These are phyloP conservation scores for Brachyptera putata DNA, from an alignment of 2,888 invertebrate species.

Conservation along the genomic window DNA sequence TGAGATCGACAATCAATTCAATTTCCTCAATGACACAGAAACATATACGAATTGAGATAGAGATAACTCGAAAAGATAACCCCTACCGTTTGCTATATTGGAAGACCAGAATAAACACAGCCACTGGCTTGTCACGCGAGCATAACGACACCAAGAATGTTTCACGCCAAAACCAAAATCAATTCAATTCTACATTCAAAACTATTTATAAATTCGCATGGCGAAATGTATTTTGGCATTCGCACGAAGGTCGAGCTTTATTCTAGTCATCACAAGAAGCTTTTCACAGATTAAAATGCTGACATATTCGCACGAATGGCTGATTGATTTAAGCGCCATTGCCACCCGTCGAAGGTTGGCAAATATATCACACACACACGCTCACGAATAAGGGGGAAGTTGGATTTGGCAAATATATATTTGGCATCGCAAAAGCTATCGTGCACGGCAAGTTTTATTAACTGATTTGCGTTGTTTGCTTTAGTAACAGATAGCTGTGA, in stretches of 20 bases:
- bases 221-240: constrained; percentile 4
- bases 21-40: too few species aligned
- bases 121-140: too few species aligned
- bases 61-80: too few species aligned
- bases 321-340: neutral
- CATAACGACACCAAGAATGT: too few species aligned
- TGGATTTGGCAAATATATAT: neutral
- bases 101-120: too few species aligned
- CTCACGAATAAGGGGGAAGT: neutral
- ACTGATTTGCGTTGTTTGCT: too few species aligned
- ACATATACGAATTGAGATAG: too few species aligned
- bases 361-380: neutral
- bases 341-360: neutral
- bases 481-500: too few species aligned
- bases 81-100: too few species aligned
- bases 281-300: neutral
- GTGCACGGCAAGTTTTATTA: too few species aligned
- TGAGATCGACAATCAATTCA: too few species aligned
- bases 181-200: neutral
- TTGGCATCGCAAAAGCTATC: too few species aligned
- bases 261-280: neutral
- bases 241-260: neutral
- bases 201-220: neutral
- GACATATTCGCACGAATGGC: neutral
- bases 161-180: neutral